Evolutionary conservation across 2,797 vertebrate genomes (phyloP).

Genomic region (Hemitrygon akajei): DNA sequence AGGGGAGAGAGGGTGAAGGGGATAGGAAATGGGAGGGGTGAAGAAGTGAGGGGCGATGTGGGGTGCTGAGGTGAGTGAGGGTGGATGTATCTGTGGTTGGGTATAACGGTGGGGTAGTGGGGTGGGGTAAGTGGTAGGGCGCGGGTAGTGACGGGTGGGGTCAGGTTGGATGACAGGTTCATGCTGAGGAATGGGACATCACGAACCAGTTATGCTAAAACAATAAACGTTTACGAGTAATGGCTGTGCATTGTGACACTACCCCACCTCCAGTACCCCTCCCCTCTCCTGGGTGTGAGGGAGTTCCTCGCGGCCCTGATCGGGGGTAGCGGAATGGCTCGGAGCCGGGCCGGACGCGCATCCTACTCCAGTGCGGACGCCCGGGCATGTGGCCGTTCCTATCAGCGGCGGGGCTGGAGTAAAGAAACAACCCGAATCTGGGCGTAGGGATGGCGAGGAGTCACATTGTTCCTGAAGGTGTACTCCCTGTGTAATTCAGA

Average conservation of each 20-base stretch:
- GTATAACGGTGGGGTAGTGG: not conserved
- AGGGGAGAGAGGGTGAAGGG: slow-evolving; percentile 37
- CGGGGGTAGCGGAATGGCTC: too few relatives aligned
- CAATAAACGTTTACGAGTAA: not conserved
- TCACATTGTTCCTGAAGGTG: slow-evolving; percentile 11
- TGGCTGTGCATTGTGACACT: too few relatives aligned
- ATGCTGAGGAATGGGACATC: not conserved
- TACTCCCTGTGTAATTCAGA: not conserved
- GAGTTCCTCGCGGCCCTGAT: not conserved
- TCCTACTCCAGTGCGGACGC: not conserved
- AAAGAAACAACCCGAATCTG: not conserved
- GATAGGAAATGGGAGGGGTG: slow-evolving; percentile 1
- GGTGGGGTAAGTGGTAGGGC: not conserved
- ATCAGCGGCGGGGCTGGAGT: not conserved
- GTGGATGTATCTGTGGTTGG: too few relatives aligned
- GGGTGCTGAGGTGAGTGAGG: not conserved
- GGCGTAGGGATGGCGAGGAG: not conserved
- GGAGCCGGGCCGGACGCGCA: too few relatives aligned
- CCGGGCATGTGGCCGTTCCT: too few relatives aligned
- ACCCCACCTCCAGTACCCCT: too few relatives aligned
- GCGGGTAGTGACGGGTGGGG: too few relatives aligned
- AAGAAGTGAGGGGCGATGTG: not conserved
- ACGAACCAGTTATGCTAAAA: not conserved
- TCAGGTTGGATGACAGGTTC: not conserved
- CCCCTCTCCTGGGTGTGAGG: too few relatives aligned